Conservation (phyloP, 2,113 vertebrate genomes). For the Oenanthe melanoleuca region DNA sequence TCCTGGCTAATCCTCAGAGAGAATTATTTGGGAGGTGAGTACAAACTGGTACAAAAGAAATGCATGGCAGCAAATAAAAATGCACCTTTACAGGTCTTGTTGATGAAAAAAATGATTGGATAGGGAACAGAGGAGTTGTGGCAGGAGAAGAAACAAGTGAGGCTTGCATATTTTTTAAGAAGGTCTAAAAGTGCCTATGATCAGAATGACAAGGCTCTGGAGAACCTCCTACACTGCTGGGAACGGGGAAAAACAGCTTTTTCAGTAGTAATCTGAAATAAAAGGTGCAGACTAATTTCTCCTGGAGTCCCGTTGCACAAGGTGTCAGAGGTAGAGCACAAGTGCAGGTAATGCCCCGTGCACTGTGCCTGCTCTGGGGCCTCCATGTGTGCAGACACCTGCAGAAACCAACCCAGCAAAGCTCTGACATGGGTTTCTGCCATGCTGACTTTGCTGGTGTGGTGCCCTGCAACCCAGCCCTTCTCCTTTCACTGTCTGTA, state of each 20-base stretch:
- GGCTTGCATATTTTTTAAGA: background rate
- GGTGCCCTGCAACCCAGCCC: background rate
- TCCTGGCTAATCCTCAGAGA: background rate
- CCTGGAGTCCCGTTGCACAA: background rate
- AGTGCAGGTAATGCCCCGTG: background rate
- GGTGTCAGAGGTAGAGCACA: background rate
- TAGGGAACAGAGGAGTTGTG: background rate
- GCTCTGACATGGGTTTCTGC: background rate
- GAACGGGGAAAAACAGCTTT: background rate
- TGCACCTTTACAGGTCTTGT: background rate
- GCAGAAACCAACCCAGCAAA: background rate
- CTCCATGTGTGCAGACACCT: background rate
- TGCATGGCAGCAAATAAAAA: background rate
- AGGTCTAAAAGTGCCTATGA: background rate
- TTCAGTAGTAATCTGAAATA: background rate
- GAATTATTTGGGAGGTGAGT: background rate
- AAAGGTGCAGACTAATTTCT: background rate
- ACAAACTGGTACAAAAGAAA: background rate
- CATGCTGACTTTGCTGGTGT: background rate
- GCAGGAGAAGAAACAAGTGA: background rate
- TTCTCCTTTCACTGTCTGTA: background rate
- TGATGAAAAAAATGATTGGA: background rate
- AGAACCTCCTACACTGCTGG: conserved; percentile 2
- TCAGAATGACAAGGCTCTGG: conserved; percentile 16
- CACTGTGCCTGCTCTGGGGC: background rate